Base-by-base conservation (phyloP, 2,113 vertebrate species). In the Puntigrus tetrazona region DNA sequence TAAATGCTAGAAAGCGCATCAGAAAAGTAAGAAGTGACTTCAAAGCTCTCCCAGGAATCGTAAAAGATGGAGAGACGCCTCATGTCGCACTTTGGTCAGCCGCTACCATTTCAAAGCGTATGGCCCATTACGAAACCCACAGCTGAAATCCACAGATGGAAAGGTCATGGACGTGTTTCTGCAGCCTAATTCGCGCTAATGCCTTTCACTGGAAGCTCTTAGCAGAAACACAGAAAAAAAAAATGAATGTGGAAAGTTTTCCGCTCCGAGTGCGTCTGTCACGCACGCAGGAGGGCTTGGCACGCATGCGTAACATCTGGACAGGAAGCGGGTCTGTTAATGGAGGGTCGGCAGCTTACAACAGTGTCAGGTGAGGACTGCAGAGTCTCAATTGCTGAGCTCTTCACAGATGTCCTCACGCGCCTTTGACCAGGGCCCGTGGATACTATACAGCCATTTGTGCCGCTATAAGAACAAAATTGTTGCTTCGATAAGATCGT, bases 131-230 rank as follows among this genome's bases (percentile, higher is more conserved):
- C 27, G 14, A 65, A 65, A 50, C 85, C 47, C 59, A 57, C 18
- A 70, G 79, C 59, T 77, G 82, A 38, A 86, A 47, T 63, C 74
- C 73, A 22, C 85, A 86, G 81, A 86, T 83, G 85, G 63, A 73
- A 43, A 84, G 29, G 9, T 20, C 41, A 5, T 11, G 38, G 31
- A 67, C 25, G 20, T 34, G 78, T 67, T 67, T 31, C 78, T 80
- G 57, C 78, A 31, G 78, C 50, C 65, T 55, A 67, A 67, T 67
- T 86, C 38, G 5, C 9, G 20, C 81, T 83, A 79, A 78, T 72
- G 63, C 81, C 5, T 77, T 78, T 86, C 75, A 57, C 65, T 83
- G 74, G 70, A 83, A 83, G 74, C 74, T 86, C 74, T 73, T 67
- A 70, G 63, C 45, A 52, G 74, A 83, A 14, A 41, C 43, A 57